Evolutionary conservation across 2,888 invertebrate species (phyloP).

Genomic region (Acholoe squamosa): DNA sequence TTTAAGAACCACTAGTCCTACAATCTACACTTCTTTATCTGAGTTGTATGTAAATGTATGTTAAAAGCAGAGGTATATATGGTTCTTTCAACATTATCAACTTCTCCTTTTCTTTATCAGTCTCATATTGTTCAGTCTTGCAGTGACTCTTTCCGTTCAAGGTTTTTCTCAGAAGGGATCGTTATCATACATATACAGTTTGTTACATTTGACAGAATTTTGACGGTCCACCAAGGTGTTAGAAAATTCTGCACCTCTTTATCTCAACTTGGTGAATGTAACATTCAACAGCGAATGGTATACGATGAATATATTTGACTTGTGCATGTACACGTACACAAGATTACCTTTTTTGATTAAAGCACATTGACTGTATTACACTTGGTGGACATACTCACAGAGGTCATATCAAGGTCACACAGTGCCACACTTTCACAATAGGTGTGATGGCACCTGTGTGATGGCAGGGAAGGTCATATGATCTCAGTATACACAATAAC

Average conservation of each 20-base stretch:
- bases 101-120: background rate
- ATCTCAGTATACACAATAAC: background rate
- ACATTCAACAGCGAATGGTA: slow-evolving; percentile 20
- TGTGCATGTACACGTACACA: background rate
- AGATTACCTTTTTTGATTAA: slow-evolving; percentile 12
- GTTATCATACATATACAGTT: background rate
- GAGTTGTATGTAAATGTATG: background rate
- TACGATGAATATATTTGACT: background rate
- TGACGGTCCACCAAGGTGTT: too few species aligned
- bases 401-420: too few species aligned
- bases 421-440: too few species aligned
- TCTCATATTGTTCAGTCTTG: background rate
- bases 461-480: too few species aligned
- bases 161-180: background rate
- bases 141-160: background rate
- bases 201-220: too few species aligned
- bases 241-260: too few species aligned
- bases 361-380: background rate
- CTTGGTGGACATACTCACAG: background rate
- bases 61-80: slow-evolving; percentile 41
- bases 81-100: slow-evolving; percentile 48
- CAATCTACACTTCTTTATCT: slow-evolving; percentile 9
- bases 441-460: too few species aligned
- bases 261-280: background rate
- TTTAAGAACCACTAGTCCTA: background rate